Evolutionary conservation across 2,888 invertebrate species (phyloP).

Genomic region (Drosophila mimica): DNA sequence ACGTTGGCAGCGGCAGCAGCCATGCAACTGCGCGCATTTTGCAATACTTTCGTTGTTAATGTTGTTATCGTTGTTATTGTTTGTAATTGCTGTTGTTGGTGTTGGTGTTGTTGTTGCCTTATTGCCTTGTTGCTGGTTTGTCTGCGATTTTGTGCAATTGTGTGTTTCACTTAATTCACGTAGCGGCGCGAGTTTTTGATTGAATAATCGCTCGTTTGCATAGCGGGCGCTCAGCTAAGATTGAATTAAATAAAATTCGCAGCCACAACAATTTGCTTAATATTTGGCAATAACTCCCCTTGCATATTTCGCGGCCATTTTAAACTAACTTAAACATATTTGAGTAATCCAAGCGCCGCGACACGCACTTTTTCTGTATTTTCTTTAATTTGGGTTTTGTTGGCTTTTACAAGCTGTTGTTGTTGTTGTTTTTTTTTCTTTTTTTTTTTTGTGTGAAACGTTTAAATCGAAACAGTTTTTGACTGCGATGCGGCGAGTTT

Average conservation of each 20-base stretch:
- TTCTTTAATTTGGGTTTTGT: constrained; percentile 15
- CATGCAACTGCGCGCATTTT: constrained; percentile 68
- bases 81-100: constrained; percentile 24
- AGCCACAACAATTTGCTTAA: constrained; percentile 26
- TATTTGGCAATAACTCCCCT: constrained; percentile 47
- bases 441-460: neutral
- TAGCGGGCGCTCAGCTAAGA: constrained; percentile 52
- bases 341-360: constrained; percentile 12
- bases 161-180: constrained; percentile 77
- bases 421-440: neutral
- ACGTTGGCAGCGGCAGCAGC: constrained; percentile 39
- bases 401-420: neutral
- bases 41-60: constrained; percentile 69
- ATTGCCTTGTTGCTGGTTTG: constrained; percentile 37
- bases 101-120: constrained; percentile 28
- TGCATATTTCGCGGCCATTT: constrained; percentile 47
- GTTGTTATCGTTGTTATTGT: constrained; percentile 28
- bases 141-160: constrained; percentile 72
- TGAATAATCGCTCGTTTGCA: constrained; percentile 79
- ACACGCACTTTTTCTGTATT: constrained; percentile 41
- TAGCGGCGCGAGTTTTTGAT: constrained; percentile 74
- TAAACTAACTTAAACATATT: constrained; percentile 39
- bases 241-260: constrained; percentile 59
- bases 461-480: constrained; percentile 24
- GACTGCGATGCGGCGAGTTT: constrained; percentile 42